Evolutionary conservation across 2,797 vertebrate genomes (phyloP).

Genomic region (Tokudaia tokunoshimensis): DNA sequence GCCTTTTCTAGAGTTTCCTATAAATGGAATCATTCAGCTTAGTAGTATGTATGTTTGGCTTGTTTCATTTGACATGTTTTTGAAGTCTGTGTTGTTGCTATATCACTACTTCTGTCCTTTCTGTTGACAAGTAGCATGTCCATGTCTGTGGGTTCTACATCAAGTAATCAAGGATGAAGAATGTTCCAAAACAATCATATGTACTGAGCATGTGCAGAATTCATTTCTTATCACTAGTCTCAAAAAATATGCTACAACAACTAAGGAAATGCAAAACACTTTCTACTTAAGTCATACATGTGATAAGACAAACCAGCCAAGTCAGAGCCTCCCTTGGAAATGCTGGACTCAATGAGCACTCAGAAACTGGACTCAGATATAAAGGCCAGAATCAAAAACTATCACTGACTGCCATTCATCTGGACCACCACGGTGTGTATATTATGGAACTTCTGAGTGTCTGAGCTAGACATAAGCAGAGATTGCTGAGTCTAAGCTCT

Average conservation of each 20-base stretch:
- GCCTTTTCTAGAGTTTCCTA: not conserved
- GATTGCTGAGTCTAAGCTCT: not conserved
- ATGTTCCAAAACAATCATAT: not conserved
- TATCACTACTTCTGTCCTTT: not conserved
- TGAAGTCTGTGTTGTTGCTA: no score
- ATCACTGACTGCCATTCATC: not conserved
- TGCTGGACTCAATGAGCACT: not conserved
- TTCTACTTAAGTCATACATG: no score
- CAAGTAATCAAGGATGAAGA: not conserved
- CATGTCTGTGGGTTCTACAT: not conserved
- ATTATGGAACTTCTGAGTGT: not conserved
- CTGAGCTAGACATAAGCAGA: not conserved
- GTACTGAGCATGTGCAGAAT: not conserved
- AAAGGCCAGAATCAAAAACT: not conserved
- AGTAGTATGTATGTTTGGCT: not conserved
- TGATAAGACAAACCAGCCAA: not conserved
- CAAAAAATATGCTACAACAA: not conserved
- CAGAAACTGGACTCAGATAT: not conserved
- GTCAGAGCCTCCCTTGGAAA: not conserved
- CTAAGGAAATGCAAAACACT: not conserved
- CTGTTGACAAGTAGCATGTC: not conserved
- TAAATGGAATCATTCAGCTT: not conserved
- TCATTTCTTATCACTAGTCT: not conserved
- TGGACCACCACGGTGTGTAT: not conserved
- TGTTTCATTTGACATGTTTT: not conserved